Percentiles rank a stretch among this genome's conserved stretches.
These are phyloP conservation scores for Tiliqua scincoides DNA, from an alignment of 2,113 vertebrate species.

Conservation along the genomic window DNA sequence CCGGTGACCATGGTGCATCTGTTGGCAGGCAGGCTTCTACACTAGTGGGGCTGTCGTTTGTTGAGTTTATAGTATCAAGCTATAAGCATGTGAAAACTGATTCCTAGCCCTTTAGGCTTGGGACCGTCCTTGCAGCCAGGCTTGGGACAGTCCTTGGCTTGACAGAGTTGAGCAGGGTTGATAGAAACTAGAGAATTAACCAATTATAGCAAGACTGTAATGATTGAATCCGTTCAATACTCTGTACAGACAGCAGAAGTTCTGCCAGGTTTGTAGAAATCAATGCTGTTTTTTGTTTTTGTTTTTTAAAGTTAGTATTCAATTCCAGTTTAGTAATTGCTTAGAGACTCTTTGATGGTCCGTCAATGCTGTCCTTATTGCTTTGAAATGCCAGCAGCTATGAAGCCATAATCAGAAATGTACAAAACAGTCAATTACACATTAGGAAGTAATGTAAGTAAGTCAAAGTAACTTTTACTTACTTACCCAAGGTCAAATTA, in stretches of 20 bases:
- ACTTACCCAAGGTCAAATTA: not conserved
- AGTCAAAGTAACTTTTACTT: not conserved
- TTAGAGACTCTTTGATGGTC: not conserved
- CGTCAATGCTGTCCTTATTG: not conserved
- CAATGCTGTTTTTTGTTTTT: not conserved
- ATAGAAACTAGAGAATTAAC: not conserved
- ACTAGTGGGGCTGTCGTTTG: no score
- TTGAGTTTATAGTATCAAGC: no score
- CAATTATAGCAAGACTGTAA: not conserved
- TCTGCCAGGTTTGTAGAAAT: not conserved
- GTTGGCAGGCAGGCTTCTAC: no score
- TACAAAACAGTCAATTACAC: not conserved
- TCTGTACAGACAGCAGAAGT: not conserved
- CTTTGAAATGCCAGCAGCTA: not conserved
- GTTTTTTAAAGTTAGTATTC: not conserved
- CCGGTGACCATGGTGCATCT: no score
- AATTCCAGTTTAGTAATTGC: not conserved
- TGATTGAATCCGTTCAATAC: not conserved
- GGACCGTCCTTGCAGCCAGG: no score
- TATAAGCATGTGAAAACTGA: not conserved
- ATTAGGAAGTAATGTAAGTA: not conserved
- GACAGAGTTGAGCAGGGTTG: not conserved
- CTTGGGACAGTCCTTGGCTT: no score
- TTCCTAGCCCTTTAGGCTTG: not conserved
- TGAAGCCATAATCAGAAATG: not conserved